Evolutionary conservation across 2,113 vertebrate species (phyloP).

Genomic region (Boulengeromyrus knoepffleri): DNA sequence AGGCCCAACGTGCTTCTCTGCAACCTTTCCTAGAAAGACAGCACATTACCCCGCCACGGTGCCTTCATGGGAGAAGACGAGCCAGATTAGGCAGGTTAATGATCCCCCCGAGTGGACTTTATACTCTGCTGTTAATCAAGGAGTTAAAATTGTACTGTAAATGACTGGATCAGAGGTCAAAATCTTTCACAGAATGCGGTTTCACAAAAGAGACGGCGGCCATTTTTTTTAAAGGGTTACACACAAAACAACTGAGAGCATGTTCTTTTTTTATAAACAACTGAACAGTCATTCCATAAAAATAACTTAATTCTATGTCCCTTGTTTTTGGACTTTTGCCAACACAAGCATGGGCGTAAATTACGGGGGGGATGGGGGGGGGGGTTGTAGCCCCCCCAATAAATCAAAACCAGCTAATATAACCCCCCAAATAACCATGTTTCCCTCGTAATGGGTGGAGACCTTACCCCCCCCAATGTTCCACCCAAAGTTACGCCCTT

Average conservation of each 20-base stretch:
- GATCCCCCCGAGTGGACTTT: conserved; percentile 43
- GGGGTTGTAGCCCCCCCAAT: no score
- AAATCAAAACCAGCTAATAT: no score
- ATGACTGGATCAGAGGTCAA: conserved; percentile 5
- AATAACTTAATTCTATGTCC: background rate
- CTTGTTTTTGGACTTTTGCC: background rate
- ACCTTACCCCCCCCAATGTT: no score
- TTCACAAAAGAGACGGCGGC: background rate
- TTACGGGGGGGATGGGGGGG: no score
- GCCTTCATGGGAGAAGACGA: background rate
- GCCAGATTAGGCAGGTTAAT: conserved; percentile 44
- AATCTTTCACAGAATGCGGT: conserved; percentile 11
- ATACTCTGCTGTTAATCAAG: conserved; percentile 31
- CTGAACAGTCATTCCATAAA: background rate
- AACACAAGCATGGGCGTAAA: no score
- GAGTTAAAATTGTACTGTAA: conserved; percentile 20
- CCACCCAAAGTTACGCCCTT: no score
- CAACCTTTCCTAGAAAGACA: background rate
- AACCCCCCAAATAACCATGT: no score
- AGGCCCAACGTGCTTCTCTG: background rate
- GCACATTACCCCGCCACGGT: background rate
- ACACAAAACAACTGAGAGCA: background rate
- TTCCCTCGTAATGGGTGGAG: no score
- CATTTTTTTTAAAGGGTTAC: background rate
- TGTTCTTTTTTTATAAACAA: background rate